Evolutionary conservation across 2,888 invertebrate genomes (phyloP).

Genomic region (Dryobotodes eremita): DNA sequence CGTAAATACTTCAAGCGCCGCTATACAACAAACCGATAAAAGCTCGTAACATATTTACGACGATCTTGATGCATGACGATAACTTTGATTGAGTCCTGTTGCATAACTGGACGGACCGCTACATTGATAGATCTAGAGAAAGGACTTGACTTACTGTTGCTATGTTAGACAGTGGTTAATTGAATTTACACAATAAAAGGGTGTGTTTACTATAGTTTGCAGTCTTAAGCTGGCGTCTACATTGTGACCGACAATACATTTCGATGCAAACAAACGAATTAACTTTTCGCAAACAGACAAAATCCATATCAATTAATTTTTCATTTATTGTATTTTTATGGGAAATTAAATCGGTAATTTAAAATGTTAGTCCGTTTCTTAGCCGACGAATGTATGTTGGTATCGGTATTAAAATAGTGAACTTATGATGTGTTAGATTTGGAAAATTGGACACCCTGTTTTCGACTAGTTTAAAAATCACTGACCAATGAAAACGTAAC

Average conservation of each 20-base stretch:
- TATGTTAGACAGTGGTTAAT: slow-evolving; percentile 63
- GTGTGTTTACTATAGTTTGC: slow-evolving; percentile 17
- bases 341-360: neutral
- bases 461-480: neutral
- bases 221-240: slow-evolving; percentile 3
- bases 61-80: slow-evolving; percentile 74
- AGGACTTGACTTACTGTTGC: slow-evolving; percentile 51
- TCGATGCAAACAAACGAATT: neutral
- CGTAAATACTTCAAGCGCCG: slow-evolving; percentile 59
- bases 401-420: neutral
- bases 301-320: neutral
- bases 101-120: slow-evolving; percentile 69
- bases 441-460: neutral
- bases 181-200: slow-evolving; percentile 56
- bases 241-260: neutral
- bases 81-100: slow-evolving; percentile 72
- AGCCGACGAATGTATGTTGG: neutral
- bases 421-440: neutral
- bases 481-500: slow-evolving; percentile 22
- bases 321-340: neutral
- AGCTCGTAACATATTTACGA: slow-evolving; percentile 74
- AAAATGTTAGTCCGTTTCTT: neutral
- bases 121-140: slow-evolving; percentile 75
- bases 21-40: slow-evolving; percentile 67
- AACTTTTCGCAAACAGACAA: neutral